phyloP scores from a whole-genome alignment of 2,113 vertebrate species.

The Regulus satrapa region DNA sequence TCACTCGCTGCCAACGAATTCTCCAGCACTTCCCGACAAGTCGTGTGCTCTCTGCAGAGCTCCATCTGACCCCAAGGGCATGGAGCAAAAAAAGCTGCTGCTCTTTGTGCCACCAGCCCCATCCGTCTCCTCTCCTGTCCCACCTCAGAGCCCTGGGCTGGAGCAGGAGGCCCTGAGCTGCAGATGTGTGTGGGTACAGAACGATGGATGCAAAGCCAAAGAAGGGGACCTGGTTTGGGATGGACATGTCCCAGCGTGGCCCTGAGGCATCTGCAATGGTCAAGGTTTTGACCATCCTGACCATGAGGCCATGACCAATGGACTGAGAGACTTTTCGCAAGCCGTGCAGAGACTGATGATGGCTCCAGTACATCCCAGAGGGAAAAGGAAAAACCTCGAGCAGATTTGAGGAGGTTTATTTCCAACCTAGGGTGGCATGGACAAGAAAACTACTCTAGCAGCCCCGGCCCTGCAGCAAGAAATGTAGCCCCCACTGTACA shows the following conservation, averaged over 20 bases:
- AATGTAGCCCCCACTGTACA: accelerated
- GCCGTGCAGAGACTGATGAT: background rate
- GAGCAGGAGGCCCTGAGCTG: background rate
- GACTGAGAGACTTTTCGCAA: background rate
- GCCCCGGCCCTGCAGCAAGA: background rate
- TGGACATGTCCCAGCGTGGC: accelerated
- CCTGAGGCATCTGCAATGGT: background rate
- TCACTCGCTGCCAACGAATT: background rate
- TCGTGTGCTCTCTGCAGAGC: background rate
- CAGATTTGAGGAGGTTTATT: background rate
- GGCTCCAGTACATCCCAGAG: background rate
- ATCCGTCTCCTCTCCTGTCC: background rate
- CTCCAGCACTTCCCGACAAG: background rate
- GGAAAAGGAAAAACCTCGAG: background rate
- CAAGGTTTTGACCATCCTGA: background rate
- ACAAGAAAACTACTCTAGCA: background rate
- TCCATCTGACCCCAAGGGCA: background rate
- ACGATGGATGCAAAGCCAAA: background rate
- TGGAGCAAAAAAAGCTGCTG: background rate
- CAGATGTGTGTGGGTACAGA: accelerated
- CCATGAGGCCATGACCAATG: accelerated
- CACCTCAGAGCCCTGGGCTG: background rate
- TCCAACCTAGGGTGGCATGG: background rate
- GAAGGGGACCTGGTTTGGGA: background rate
- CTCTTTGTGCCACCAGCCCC: background rate